phyloP scores from a whole-genome alignment of 1,140 invertebrate genomes.

The Agrilus planipennis region DNA sequence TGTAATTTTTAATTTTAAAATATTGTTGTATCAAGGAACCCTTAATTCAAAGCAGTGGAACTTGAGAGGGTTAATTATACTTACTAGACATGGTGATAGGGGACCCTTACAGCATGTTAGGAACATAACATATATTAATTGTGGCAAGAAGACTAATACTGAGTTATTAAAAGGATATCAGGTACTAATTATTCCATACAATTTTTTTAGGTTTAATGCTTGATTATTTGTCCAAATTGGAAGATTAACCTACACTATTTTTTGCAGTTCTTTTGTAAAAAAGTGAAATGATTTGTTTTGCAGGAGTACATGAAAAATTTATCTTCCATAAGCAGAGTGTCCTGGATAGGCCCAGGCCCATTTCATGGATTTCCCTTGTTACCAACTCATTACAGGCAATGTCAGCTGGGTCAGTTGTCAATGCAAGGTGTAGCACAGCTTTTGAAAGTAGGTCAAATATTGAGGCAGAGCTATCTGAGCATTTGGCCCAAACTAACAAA shows the following conservation, averaged over 20 bases:
- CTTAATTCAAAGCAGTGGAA: slow-evolving; percentile 50
- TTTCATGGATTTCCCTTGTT: slow-evolving; percentile 73
- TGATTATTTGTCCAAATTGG: no score
- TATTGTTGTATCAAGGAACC: slow-evolving; percentile 29
- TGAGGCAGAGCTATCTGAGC: slow-evolving; percentile 54
- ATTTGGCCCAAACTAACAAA: slow-evolving; percentile 24
- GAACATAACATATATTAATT: slow-evolving; percentile 64
- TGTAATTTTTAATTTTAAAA: not conserved
- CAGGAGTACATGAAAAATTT: slow-evolving; percentile 47
- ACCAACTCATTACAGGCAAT: slow-evolving; percentile 46
- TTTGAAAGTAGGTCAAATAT: slow-evolving; percentile 57
- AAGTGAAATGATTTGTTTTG: slow-evolving; percentile 8
- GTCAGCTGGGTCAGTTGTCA: slow-evolving; percentile 60
- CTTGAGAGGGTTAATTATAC: slow-evolving; percentile 63
- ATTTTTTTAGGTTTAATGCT: no score
- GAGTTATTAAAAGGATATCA: slow-evolving; percentile 25
- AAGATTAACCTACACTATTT: no score
- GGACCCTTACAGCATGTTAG: slow-evolving; percentile 69
- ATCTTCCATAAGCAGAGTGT: slow-evolving; percentile 44
- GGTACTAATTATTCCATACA: no score
- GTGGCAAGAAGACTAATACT: slow-evolving; percentile 40
- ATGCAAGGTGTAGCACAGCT: slow-evolving; percentile 51
- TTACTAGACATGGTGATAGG: slow-evolving; percentile 79
- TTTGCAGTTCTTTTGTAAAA: not conserved
- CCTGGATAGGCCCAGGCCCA: slow-evolving; percentile 63